Base-by-base conservation (phyloP, 23 tunicate species). In the Trididemnum clinides region DNA sequence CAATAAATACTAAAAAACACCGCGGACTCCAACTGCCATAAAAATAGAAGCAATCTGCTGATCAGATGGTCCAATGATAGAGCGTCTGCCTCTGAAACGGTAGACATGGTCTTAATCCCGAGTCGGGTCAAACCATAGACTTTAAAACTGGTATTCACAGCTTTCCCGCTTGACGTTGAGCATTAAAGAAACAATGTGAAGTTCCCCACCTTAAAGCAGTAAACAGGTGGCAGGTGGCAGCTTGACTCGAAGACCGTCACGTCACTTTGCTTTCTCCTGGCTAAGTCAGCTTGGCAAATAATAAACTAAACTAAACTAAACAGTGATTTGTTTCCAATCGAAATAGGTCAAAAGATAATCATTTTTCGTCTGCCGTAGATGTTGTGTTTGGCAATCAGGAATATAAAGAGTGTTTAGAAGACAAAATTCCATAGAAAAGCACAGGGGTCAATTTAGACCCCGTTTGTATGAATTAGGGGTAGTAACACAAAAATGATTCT, bases 301-400 rank as follows among this genome's bases (percentile, higher is more conserved):
- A n/a, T n/a, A n/a, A n/a, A n/a, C n/a, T n/a, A n/a, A n/a, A 59
- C 26, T 12, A 59, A 22, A 12, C 18, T 59, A 59, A 21, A 59
- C 23, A 59, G 26, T 59, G 21, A 59, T 21, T 21, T 59, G 26
- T 59, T 59, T 18, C 54, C 23, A 59, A 59, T 21, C 69, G 69
- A 59, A 59, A 59, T 59, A 59, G 69, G 26, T 59, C 69, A 59
- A 59, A 59, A 59, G 69, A 59, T 15, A 59, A 59, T 59, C 27
- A 22, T 59, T 59, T 59, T 59, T 59, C 6, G 22, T 21, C 26
- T 59, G 69, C 69, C 4, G 27, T 59, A 59, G 69, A 22, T 59
- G 26, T 59, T 59, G 69, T 21, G 69, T 21, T 59, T 18, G 69
- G 69, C 69, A 59, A 12, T 44, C 26, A 12, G 69, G 21, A 59